Evolutionary conservation across 2,797 vertebrate species (phyloP), one percentile per base, ranked within the genome.

Genomic region (Thripadectes ignobilis): DNA sequence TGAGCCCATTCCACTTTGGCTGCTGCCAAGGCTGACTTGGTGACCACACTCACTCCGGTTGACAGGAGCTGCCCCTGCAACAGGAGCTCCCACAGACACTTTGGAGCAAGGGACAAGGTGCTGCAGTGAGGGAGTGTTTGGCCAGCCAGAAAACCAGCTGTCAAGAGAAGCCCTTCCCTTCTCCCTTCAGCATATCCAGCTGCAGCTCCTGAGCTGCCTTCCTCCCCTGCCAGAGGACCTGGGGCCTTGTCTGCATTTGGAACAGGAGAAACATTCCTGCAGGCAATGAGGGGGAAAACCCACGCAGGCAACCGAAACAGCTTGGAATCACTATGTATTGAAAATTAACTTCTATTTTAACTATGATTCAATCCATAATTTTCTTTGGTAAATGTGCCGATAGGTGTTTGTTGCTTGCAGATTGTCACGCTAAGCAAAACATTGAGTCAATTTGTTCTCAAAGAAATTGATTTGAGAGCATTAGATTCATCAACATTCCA

Each of bases 301-400:
- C 41, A 36, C 13, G 16, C 27, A 24, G 18, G 8, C 32, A 16
- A 45, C 29, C 10, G 4, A 86, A 78, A 78, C n/a, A 46, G 63
- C 26, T 23, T 41, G 41, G 85, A 36, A 17, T 85, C 45, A 43
- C 79, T 22, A 29, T 12, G 30, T 76, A 69, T 36, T 68, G 89
- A 80, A 85, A 93, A 91, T 86, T 24, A 80, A 69, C 88, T 94
- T 65, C 93, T 45, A 63, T 73, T 86, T 95, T 77, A 89, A 77
- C 76, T 67, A 46, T 45, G 21, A 67, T 77, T 93, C 91, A 95
- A 94, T 96, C 93, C 89, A 55, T 58, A 69, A 61, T 93, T 88
- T 90, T n/a, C 90, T 92, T 87, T 54, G 93, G 91, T 89, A 73
- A 95, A 91, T 26, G 62, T 83, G 83, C 85, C 26, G 0, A 92